A percentile compares a stretch with the other conserved stretches of the same genome.
phyloP scores from a whole-genome alignment of 1,140 invertebrate genomes.

The Ceratosolen solmsi region DNA sequence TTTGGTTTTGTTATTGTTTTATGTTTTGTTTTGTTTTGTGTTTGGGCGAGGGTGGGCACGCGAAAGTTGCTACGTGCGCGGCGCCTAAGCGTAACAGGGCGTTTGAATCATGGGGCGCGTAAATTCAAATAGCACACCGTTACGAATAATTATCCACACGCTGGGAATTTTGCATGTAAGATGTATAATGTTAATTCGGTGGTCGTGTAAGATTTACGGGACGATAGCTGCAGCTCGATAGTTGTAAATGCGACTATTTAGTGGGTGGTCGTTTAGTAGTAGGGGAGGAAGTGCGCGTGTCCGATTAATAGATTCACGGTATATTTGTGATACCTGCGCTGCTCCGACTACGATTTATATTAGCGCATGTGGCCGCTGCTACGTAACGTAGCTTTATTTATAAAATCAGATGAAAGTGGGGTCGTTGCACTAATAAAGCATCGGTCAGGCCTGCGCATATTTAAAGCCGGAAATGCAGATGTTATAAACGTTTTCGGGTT shows the following conservation, averaged over 20 bases:
- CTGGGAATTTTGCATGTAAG: not conserved
- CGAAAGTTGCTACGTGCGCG: not conserved
- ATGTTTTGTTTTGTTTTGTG: no score
- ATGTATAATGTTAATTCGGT: not conserved
- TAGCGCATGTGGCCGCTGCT: no score
- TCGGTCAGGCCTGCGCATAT: not conserved
- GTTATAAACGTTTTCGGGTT: not conserved
- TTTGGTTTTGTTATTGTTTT: no score
- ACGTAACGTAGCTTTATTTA: not conserved
- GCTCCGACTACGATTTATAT: no score
- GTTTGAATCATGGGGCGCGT: not conserved
- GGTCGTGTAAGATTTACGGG: not conserved
- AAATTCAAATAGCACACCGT: not conserved
- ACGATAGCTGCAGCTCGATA: not conserved
- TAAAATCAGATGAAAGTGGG: slow-evolving; percentile 1
- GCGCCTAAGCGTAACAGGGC: no score
- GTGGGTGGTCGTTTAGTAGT: not conserved
- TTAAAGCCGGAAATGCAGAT: not conserved
- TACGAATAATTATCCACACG: not conserved
- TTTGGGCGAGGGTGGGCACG: not conserved
- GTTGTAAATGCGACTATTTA: not conserved
- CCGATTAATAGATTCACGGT: not conserved
- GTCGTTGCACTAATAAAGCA: not conserved
- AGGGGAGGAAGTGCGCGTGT: not conserved
- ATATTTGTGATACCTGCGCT: no score